Evolutionary conservation across 2,797 vertebrate species (phyloP).

Genomic region (Chelon labrosus): DNA sequence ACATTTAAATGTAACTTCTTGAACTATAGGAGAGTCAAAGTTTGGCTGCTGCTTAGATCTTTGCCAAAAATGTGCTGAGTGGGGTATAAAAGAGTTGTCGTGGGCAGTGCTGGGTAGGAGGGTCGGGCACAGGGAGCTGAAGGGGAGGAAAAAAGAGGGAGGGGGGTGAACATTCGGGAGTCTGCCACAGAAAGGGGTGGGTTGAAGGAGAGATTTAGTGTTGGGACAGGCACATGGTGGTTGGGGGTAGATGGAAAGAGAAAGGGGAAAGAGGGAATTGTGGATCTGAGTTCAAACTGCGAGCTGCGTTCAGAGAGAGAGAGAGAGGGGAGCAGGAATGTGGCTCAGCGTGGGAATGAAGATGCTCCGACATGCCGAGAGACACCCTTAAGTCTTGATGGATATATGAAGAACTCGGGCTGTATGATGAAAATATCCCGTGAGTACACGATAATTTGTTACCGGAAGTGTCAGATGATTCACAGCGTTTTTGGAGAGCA

Average conservation of each 20-base stretch:
- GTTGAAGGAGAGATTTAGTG: constrained; percentile 74
- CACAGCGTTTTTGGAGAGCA: constrained; percentile 16
- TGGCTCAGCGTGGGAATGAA: constrained; percentile 74
- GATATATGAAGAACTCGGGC: constrained; percentile 60
- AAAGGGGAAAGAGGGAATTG: constrained; percentile 56
- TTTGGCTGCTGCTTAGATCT: constrained; percentile 44
- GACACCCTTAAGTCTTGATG: constrained; percentile 60
- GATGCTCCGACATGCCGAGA: constrained; percentile 76
- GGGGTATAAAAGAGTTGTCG: constrained; percentile 63
- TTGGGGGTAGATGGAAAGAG: constrained; percentile 73
- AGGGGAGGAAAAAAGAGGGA: constrained; percentile 30
- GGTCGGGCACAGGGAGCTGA: constrained; percentile 63
- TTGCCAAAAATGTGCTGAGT: constrained; percentile 76
- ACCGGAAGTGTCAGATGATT: constrained; percentile 10
- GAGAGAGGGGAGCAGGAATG: constrained; percentile 67
- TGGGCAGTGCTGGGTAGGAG: constrained; percentile 74
- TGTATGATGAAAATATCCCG: constrained; percentile 81
- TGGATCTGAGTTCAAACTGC: constrained; percentile 69
- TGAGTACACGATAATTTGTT: constrained; percentile 70
- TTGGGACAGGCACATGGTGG: constrained; percentile 66
- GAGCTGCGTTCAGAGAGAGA: constrained; percentile 67
- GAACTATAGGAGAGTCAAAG: constrained; percentile 20
- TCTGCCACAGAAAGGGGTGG: constrained; percentile 69
- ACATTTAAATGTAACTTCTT: constrained; percentile 11
- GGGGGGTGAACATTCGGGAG: constrained; percentile 47